Evolutionary conservation across 2,113 vertebrate species (phyloP), one percentile per base, ranked within the genome.

Genomic region (Thamnophis sirtalis): DNA sequence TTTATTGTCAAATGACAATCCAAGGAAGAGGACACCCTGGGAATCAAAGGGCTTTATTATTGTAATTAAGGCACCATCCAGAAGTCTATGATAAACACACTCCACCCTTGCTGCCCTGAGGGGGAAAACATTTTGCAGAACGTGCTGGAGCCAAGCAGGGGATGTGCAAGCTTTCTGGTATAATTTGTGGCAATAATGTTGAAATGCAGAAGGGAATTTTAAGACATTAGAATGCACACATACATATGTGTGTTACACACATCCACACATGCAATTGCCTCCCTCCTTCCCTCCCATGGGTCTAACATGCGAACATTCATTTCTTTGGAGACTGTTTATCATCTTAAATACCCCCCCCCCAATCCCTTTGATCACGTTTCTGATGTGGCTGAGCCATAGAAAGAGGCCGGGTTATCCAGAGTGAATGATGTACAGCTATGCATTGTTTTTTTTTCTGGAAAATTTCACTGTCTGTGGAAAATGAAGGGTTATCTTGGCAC

Each of bases 11-110:
- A 90, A 90, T 93, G 94, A 96, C 93, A 94, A 80, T 94, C 93
- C 95, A 93, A 93, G 95, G 96, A 94, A 94, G 60, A 92, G 96
- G 96, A 94, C 93, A 95, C 91, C 94, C 96, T 94, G 94, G 94
- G 95, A 95, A 56, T 90, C 93, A 94, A 92, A 93, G 19, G 68
- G 33, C 95, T 96, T 95, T 96, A 96, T 96, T 96, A 94, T 93
- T 95, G 92, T 95, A 95, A 94, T 97, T 95, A 95, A 63, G 91
- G 95, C 90, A 93, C 96, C 89, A 10, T 96, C 92, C 90, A 24
- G 94, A 96, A 92, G 95, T 92, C 89, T 93, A 19, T 89, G 94
- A 95, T 96, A 95, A 96, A 96, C 94, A 92, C 53, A 91, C 93
- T 94, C 96, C 93, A 90, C 96, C 96, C 97, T 95, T 92, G 28